Conservation (phyloP, 2,888 invertebrate genomes). For the Gisinianus flammeolus region DNA sequence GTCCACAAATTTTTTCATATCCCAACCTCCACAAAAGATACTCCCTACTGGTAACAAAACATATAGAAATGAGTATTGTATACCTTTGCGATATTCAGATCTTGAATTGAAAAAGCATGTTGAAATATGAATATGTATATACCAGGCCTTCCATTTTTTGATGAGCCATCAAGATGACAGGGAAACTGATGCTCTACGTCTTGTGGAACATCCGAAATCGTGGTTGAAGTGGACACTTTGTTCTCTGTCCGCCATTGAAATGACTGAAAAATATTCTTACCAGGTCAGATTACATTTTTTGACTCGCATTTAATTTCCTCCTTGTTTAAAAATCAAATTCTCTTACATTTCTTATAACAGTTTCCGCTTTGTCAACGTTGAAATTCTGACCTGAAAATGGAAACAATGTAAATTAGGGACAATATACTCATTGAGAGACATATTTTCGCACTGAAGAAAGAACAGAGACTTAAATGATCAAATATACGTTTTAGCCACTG, state of each 20-base stretch:
- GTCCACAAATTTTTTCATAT: neutral
- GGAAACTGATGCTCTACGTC: neutral
- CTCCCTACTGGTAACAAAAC: too few relatives aligned
- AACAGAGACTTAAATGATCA: too few relatives aligned
- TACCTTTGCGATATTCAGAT: neutral
- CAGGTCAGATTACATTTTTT: neutral
- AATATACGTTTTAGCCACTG: neutral
- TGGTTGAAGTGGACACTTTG: neutral
- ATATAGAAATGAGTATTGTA: neutral
- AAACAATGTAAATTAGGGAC: too few relatives aligned
- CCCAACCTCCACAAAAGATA: neutral
- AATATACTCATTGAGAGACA: too few relatives aligned
- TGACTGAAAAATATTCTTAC: neutral
- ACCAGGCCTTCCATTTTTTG: neutral
- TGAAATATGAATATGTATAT: too few relatives aligned
- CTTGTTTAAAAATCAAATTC: neutral
- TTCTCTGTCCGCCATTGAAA: neutral
- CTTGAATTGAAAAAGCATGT: too few relatives aligned
- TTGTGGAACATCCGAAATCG: neutral
- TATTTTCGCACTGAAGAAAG: too few relatives aligned
- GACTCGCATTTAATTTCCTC: neutral
- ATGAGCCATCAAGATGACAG: neutral
- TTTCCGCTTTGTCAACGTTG: neutral
- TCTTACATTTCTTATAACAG: neutral
- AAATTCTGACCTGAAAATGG: neutral